phyloP scores from a whole-genome alignment of 2,113 vertebrate genomes.

The Sarotherodon lohbergeri region DNA sequence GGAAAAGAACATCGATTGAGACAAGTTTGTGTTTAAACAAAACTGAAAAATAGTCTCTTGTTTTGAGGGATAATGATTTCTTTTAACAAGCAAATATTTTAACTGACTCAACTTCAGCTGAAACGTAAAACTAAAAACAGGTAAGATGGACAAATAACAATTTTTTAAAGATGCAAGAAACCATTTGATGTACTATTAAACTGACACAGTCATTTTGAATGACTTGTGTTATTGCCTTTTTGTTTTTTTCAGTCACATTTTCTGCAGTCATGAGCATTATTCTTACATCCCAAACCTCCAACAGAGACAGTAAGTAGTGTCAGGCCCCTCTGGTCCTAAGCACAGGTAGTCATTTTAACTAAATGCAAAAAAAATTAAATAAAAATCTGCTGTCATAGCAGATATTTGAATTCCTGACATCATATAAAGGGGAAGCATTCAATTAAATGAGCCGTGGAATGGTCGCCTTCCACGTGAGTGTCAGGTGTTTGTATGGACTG shows the following conservation, averaged over 20 bases:
- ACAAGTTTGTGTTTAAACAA: neutral
- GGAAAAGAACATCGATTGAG: neutral
- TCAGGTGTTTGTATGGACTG: too few species aligned
- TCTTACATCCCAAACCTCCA: neutral
- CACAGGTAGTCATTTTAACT: neutral
- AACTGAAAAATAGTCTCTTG: neutral
- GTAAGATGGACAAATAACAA: rapidly evolving
- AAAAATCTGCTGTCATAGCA: neutral
- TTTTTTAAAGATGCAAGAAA: neutral
- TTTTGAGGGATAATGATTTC: neutral
- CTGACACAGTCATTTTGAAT: neutral
- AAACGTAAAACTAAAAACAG: neutral
- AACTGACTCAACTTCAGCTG: neutral
- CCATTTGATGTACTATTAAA: neutral
- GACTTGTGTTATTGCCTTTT: neutral
- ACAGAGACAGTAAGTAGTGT: neutral
- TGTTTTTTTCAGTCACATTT: neutral
- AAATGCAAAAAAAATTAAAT: too few species aligned
- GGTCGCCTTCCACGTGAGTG: neutral
- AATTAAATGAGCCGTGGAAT: rapidly evolving
- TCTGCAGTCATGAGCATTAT: neutral
- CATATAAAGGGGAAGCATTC: neutral
- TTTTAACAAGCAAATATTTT: neutral
- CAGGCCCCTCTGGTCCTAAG: neutral
- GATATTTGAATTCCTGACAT: neutral